Conservation (phyloP, 2,888 invertebrate species). For the Melolontha melolontha region DNA sequence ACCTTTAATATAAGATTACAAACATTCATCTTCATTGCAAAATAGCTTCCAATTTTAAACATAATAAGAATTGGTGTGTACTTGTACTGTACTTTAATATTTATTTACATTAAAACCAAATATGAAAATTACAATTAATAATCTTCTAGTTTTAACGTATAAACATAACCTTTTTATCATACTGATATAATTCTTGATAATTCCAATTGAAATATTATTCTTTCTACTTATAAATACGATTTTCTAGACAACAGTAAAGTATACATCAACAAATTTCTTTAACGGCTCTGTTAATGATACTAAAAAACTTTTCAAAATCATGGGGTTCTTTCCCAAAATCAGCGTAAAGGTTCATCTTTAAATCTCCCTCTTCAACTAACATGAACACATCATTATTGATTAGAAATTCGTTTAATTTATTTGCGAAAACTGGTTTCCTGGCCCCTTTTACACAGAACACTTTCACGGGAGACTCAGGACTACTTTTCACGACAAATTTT, state of each 20-base stretch:
- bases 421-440: constrained; percentile 9
- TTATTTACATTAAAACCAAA: too few relatives aligned
- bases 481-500: constrained; percentile 55
- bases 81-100: too few relatives aligned
- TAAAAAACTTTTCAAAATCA: constrained; percentile 47
- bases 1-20: too few relatives aligned
- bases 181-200: too few relatives aligned
- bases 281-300: constrained; percentile 52
- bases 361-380: constrained; percentile 54
- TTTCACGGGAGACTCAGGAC: constrained; percentile 58
- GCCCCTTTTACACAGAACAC: constrained; percentile 53
- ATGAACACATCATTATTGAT: constrained; percentile 56
- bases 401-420: constrained; percentile 54
- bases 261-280: constrained; percentile 7
- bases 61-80: too few relatives aligned
- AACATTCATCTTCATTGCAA: too few relatives aligned
- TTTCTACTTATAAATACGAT: too few relatives aligned
- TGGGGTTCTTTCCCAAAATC: constrained; percentile 43
- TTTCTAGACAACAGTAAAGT: neutral
- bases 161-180: too few relatives aligned
- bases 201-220: too few relatives aligned
- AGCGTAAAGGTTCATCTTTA: constrained; percentile 57
- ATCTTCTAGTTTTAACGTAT: too few relatives aligned
- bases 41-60: too few relatives aligned
- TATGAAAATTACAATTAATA: too few relatives aligned